Conservation (phyloP, 2,113 vertebrate species). For the Rhizomys pruinosus region DNA sequence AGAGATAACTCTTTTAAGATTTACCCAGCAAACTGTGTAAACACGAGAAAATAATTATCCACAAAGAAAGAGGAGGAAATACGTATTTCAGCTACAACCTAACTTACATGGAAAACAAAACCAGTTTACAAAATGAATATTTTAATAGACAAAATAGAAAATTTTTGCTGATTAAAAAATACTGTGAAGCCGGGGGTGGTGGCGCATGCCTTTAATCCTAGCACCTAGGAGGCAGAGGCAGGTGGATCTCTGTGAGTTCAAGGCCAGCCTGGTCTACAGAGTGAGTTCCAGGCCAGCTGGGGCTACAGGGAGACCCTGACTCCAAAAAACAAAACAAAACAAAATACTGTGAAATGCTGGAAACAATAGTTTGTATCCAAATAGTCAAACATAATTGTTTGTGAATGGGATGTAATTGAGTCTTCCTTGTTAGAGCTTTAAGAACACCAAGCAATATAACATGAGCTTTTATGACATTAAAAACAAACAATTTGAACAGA, state of each 20-base stretch:
- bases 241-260: too few species aligned
- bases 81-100: conserved; percentile 69
- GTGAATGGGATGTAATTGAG: conserved; percentile 77
- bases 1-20: conserved; percentile 4
- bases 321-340: too few species aligned
- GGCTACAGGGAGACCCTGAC: too few species aligned
- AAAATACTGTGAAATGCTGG: conserved; percentile 71
- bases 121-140: conserved; percentile 77
- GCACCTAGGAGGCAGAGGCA: too few species aligned
- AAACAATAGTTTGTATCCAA: conserved; percentile 78
- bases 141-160: conserved; percentile 80
- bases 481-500: conserved; percentile 82
- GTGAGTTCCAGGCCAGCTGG: too few species aligned
- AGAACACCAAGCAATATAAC: conserved; percentile 76
- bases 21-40: conserved; percentile 40
- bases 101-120: conserved; percentile 74
- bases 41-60: conserved; percentile 53
- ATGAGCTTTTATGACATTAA: conserved; percentile 79
- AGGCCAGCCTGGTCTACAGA: too few species aligned
- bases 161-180: conserved; percentile 79
- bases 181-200: too few species aligned
- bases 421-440: conserved; percentile 76
- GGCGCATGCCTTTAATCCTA: too few species aligned
- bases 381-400: conserved; percentile 83
- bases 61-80: conserved; percentile 37